Evolutionary conservation across 2,888 invertebrate genomes (phyloP).

Genomic region (Rapana venosa): DNA sequence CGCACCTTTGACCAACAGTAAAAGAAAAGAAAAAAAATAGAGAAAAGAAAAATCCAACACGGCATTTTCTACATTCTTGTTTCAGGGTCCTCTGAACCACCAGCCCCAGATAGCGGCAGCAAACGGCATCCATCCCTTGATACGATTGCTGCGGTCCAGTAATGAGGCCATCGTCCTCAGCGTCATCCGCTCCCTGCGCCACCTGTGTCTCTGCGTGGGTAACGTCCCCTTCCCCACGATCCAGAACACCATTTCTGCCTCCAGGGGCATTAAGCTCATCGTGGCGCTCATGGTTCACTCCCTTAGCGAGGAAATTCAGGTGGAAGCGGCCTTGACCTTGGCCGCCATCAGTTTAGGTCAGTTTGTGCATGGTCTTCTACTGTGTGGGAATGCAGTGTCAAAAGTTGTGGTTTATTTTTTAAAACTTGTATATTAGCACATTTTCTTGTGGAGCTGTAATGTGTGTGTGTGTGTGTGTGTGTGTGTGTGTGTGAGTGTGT

Average conservation of each 20-base stretch:
- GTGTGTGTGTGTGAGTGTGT: no score
- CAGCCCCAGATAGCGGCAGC: slow-evolving; percentile 71
- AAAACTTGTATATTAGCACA: no score
- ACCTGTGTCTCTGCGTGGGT: slow-evolving; percentile 75
- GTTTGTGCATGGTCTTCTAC: slow-evolving; percentile 35
- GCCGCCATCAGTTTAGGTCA: slow-evolving; percentile 74
- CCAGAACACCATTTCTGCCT: slow-evolving; percentile 71
- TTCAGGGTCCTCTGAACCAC: slow-evolving; percentile 71
- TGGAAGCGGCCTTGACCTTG: slow-evolving; percentile 75
- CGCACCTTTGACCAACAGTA: not conserved
- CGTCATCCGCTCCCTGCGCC: slow-evolving; percentile 70
- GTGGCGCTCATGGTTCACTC: slow-evolving; percentile 76
- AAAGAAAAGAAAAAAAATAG: not conserved
- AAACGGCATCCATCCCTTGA: slow-evolving; percentile 73
- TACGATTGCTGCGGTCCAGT: slow-evolving; percentile 71
- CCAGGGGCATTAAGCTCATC: slow-evolving; percentile 73
- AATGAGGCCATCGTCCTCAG: slow-evolving; percentile 76
- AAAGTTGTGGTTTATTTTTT: no score
- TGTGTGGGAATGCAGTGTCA: no score
- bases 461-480: no score
- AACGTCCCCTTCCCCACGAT: slow-evolving; percentile 72
- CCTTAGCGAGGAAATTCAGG: slow-evolving; percentile 72
- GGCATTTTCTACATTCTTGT: not conserved
- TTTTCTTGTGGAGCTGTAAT: no score
- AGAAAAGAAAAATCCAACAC: not conserved